Base-by-base conservation (phyloP, 2,797 vertebrate species). In the Sphaeramia orbicularis region DNA sequence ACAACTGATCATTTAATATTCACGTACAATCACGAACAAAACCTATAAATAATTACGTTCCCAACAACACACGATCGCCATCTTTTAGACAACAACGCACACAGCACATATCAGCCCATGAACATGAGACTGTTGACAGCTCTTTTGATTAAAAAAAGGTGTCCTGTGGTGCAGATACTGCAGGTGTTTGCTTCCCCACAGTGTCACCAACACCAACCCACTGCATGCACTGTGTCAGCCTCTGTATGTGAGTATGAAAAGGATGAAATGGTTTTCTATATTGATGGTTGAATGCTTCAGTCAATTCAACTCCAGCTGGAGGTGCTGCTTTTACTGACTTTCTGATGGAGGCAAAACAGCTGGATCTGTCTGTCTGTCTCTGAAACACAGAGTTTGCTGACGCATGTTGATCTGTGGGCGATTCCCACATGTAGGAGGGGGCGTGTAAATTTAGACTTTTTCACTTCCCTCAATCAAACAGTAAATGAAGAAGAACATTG, bases 111-210 rank as follows among this genome's bases (percentile, higher is more conserved):
- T 15, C 41, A 18, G 37, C 35, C 43, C n/a, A n/a, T 45, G 45
- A 7, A 59, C 7, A 2, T 48, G 44, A 51, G 24, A 35, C 41
- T 52, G 40, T 48, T 3, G 30, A 74, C 69, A 56, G 35, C 45
- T 37, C 57, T 76, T 80, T 67, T 83, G 80, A 83, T 83, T 70
- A 73, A 71, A 82, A 49, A 21, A 48, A 27, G 71, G 64, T 59
- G 54, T 62, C 80, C 62, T 59, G 65, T 65, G 3, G 77, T 35
- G 80, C 24, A 27, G 19, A 27, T 57, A 2, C 65, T 48, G 68
- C 52, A 75, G 71, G 57, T 68, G 65, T 12, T 49, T 8, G 15
- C 51, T 37, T 49, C 37, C 74, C 74, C 19, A 62, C 67, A 2
- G 51, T 15, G 58, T 53, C 57, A 49, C n/a, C n/a, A 60, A 55